Evolutionary conservation across 2,797 vertebrate genomes (phyloP).

Genomic region (Luscinia megarhynchos): DNA sequence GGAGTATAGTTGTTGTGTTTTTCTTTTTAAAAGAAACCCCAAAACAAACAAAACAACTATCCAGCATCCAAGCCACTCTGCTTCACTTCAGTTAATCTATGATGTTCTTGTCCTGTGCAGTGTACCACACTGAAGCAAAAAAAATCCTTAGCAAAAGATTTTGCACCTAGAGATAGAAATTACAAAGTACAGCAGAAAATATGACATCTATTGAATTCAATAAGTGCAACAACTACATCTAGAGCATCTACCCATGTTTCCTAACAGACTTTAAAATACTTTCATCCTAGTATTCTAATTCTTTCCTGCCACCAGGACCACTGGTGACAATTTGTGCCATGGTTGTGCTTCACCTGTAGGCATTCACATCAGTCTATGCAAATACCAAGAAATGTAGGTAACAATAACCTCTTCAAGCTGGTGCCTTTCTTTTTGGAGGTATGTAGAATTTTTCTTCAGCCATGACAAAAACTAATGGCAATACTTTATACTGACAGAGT

Average conservation of each 20-base stretch:
- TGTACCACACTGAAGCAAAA: not conserved
- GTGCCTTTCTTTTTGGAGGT: not conserved
- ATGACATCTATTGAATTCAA: not conserved
- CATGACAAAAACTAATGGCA: not conserved
- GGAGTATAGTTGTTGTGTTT: not conserved
- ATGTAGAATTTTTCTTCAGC: not conserved
- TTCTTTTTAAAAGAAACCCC: not conserved
- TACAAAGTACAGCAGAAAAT: not conserved
- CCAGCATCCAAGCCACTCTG: not conserved
- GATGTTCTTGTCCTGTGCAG: not conserved
- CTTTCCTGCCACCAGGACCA: not conserved
- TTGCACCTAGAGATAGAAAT: not conserved
- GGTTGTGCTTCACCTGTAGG: not conserved
- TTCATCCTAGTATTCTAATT: not conserved
- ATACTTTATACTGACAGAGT: not conserved
- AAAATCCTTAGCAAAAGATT: not conserved
- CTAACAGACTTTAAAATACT: not conserved
- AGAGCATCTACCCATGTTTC: not conserved
- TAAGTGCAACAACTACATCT: not conserved
- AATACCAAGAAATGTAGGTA: not conserved
- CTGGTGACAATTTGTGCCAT: not conserved
- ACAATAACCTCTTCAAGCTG: not conserved
- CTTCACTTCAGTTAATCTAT: not conserved
- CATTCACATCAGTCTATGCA: not conserved
- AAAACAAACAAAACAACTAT: not conserved